Conservation (phyloP, 2,113 vertebrate genomes). For the Orientallactaga bullata region DNA sequence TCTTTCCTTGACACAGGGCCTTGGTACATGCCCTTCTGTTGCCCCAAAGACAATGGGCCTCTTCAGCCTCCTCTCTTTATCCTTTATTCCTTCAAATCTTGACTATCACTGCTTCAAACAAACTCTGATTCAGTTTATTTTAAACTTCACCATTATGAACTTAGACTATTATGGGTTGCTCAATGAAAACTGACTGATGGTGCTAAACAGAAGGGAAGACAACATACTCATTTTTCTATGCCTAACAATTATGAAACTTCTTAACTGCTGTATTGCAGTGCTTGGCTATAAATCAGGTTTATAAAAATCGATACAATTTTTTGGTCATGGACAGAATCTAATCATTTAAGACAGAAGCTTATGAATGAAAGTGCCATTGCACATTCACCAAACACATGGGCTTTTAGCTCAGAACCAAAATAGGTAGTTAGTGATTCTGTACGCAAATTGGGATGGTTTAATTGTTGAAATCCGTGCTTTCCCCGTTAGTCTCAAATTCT, state of each 20-base stretch:
- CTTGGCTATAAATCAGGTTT: constrained; percentile 33
- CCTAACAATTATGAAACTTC: constrained; percentile 25
- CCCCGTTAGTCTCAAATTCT: background rate
- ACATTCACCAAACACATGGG: constrained; percentile 44
- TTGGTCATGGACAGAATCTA: background rate
- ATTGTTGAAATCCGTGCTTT: constrained; percentile 66
- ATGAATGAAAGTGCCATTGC: constrained; percentile 28
- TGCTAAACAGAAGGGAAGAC: background rate
- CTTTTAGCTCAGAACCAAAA: constrained; percentile 54
- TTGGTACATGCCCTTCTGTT: background rate
- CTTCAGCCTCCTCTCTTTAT: background rate
- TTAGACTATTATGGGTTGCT: background rate
- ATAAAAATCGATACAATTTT: constrained; percentile 7
- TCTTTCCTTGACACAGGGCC: background rate
- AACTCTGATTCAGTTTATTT: background rate
- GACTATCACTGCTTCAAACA: background rate
- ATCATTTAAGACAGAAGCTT: constrained; percentile 57
- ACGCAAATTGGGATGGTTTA: constrained; percentile 27
- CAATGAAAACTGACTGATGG: background rate
- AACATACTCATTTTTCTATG: background rate
- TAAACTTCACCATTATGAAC: background rate
- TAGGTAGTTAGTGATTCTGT: constrained; percentile 52
- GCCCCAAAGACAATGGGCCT: background rate
- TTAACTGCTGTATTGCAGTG: constrained; percentile 19
- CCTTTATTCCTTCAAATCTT: background rate